A percentile compares a stretch with the other conserved stretches of the same genome.
phyloP scores from a whole-genome alignment of 2,797 vertebrate species.

The Chiroxiphia lanceolata region DNA sequence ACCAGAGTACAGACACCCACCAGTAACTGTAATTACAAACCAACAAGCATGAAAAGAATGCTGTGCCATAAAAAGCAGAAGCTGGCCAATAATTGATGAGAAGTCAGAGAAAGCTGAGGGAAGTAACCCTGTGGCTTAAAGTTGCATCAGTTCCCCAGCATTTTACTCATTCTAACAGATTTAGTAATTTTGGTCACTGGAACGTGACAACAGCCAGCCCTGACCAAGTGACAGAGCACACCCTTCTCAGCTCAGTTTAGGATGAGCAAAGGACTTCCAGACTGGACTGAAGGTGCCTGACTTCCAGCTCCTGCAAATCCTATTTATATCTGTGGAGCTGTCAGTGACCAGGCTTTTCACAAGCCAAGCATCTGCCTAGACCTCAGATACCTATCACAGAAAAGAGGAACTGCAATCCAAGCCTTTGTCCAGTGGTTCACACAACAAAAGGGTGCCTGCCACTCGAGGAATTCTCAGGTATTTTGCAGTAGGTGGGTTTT shows the following conservation, averaged over 20 bases:
- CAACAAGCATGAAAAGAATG: not conserved
- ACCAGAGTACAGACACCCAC: not conserved
- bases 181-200: not conserved
- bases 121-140: not conserved
- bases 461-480: not conserved
- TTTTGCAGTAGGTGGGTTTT: not conserved
- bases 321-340: not conserved
- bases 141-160: not conserved
- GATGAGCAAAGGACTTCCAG: not conserved
- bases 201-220: not conserved
- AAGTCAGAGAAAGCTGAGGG: not conserved
- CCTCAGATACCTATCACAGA: not conserved
- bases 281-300: not conserved
- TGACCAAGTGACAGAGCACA: not conserved
- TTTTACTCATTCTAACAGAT: not conserved
- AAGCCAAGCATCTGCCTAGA: not conserved
- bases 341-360: not conserved
- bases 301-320: not conserved
- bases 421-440: not conserved
- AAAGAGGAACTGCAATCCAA: not conserved
- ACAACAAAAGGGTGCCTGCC: not conserved
- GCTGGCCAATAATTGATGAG: not conserved
- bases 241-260: not conserved
- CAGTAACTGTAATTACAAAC: not conserved
- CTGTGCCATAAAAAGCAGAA: not conserved